Base-by-base conservation (phyloP, 2,113 vertebrate species). In the Sturnira hondurensis region DNA sequence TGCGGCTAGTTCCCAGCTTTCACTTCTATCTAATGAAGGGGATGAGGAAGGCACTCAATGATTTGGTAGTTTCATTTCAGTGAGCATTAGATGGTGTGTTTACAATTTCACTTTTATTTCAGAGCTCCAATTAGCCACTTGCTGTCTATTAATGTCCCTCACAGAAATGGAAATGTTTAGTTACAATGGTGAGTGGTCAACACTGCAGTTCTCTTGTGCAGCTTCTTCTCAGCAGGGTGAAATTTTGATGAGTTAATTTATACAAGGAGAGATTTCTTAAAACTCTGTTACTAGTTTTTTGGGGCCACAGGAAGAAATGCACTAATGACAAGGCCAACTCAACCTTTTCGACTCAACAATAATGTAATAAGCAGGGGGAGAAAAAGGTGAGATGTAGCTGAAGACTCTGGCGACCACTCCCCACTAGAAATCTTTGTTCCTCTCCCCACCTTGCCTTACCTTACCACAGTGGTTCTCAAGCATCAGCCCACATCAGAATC, bases 81-180 rank as follows among this genome's bases (percentile, higher is more conserved):
- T 2, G 15, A 93, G 81, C 76, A 38, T n/a, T 41, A 70, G 81
- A 54, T 70, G 56, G 54, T 81, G 12, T 80, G 41, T 87, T 95
- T 93, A 93, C 20, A 94, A 52, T 84, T 71, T 88, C 77, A 89
- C 56, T 95, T 84, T 67, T 81, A 90, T 95, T 96, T 94, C 70
- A 92, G 56, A 96, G 80, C 78, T 91, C 85, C 76, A 95, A 90
- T 93, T 94, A 94, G 85, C 58, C 92, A 61, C 43, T 86, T 71
- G 26, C 43, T 86, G 86, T 83, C 81, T 93, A 83, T 89, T 96
- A 87, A 86, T 84, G 93, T 95, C 93, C 73, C 82, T 50, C 5
- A 2, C 36, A 61, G 73, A 91, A 94, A 82, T 74, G 88, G 77
- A 95, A 95, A 92, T 16, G 24, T 6, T 94, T 45, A 91, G 58